These are phyloP conservation scores for Pammene fasciana DNA, from an alignment of 2,888 invertebrate genomes.

Conservation along the genomic window DNA sequence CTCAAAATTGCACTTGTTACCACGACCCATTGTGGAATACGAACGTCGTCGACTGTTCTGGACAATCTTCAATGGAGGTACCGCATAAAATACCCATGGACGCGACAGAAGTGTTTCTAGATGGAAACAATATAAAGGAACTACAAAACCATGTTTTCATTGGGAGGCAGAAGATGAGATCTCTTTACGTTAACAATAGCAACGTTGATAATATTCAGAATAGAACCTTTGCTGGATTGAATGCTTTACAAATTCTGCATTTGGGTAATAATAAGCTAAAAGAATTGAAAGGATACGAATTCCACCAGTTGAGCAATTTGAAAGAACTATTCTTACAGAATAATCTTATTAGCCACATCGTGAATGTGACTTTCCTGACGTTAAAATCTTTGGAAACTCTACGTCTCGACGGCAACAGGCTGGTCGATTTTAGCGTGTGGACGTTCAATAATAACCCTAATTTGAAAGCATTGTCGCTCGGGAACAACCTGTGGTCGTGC, in stretches of 20 bases:
- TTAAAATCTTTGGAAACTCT: constrained; percentile 90
- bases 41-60: constrained; percentile 95
- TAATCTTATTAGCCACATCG: constrained; percentile 90
- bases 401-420: constrained; percentile 92
- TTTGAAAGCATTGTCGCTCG: constrained; percentile 89
- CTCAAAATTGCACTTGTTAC: constrained; percentile 96
- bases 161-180: constrained; percentile 94
- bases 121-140: constrained; percentile 93
- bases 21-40: constrained; percentile 97
- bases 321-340: constrained; percentile 93
- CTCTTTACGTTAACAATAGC: constrained; percentile 93
- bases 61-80: constrained; percentile 89
- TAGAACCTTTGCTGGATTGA: constrained; percentile 94
- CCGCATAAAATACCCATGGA: constrained; percentile 96
- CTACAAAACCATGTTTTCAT: constrained; percentile 94
- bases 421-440: constrained; percentile 92
- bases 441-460: constrained; percentile 87
- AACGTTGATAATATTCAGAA: constrained; percentile 93
- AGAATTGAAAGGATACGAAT: constrained; percentile 92
- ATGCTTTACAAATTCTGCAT: constrained; percentile 90
- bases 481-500: constrained; percentile 95
- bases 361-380: constrained; percentile 90
- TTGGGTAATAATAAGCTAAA: constrained; percentile 92
- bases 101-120: constrained; percentile 95
- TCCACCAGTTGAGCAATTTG: constrained; percentile 90